Percentiles rank a stretch among this genome's conserved stretches.
Conservation (phyloP, 2,888 invertebrate species). For the Melinaea marsaeus region DNA sequence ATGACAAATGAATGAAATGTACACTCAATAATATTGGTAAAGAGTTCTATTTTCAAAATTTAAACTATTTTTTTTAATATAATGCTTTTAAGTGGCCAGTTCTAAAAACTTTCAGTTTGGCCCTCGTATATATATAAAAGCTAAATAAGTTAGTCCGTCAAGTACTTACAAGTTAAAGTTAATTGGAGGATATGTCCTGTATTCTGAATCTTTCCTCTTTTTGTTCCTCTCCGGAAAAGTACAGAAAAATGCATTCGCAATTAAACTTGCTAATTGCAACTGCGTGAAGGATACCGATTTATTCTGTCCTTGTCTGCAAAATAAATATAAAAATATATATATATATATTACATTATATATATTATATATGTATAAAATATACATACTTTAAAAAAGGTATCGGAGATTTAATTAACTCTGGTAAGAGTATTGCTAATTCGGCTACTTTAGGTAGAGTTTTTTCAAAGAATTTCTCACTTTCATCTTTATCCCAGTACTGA, state of each 20-base stretch:
- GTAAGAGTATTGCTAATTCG: conserved; percentile 86
- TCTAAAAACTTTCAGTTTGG: too few relatives aligned
- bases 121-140: too few relatives aligned
- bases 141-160: background rate
- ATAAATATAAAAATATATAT: background rate
- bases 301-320: conserved; percentile 62
- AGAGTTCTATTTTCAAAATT: too few relatives aligned
- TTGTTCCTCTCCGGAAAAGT: conserved; percentile 92
- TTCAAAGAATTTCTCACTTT: conserved; percentile 82
- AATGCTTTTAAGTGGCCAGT: too few relatives aligned
- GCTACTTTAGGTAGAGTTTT: conserved; percentile 86
- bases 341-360: background rate
- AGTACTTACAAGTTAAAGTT: conserved; percentile 87
- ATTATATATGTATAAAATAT: conserved; percentile 4
- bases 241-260: conserved; percentile 97
- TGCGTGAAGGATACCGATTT: conserved; percentile 81
- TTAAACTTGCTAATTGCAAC: conserved; percentile 88
- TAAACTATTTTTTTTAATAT: too few relatives aligned
- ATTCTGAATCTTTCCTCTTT: conserved; percentile 80
- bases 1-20: too few relatives aligned
- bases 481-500: conserved; percentile 83
- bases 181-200: conserved; percentile 87
- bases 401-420: conserved; percentile 84
- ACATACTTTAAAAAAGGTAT: conserved; percentile 86
- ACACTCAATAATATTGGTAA: too few relatives aligned